Percentiles rank a stretch among this genome's conserved stretches.
Evolutionary conservation across 2,888 invertebrate genomes (phyloP).

Genomic region (Junonia oenone): DNA sequence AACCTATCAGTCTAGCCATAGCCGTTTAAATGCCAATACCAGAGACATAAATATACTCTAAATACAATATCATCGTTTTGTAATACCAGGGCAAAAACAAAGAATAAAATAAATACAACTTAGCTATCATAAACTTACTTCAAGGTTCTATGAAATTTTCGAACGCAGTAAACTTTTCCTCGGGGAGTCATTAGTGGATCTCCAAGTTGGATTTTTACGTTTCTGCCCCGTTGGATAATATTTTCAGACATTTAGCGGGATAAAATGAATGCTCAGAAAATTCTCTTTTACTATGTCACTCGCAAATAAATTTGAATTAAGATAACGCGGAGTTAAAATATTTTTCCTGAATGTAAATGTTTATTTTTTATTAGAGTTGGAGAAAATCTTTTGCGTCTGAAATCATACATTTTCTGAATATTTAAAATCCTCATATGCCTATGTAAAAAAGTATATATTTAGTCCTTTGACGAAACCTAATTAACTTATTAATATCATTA

Average conservation of each 20-base stretch:
- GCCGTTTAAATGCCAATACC: no score
- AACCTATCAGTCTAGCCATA: no score
- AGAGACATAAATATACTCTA: no score
- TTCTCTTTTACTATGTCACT: neutral
- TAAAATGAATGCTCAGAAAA: neutral
- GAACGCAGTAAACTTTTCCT: slow-evolving; percentile 17
- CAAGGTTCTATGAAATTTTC: slow-evolving; percentile 20
- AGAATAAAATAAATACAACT: neutral
- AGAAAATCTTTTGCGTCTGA: no score
- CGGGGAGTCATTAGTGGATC: slow-evolving; percentile 16
- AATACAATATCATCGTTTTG: no score
- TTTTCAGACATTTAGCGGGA: neutral
- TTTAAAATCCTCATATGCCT: no score
- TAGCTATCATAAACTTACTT: neutral
- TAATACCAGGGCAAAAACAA: neutral
- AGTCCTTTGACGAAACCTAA: no score
- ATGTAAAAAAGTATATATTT: no score
- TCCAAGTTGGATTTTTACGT: slow-evolving; percentile 6
- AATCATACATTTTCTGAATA: no score
- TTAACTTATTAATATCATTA: no score
- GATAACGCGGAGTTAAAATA: neutral
- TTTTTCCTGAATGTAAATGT: neutral
- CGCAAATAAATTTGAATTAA: neutral
- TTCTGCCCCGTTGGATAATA: neutral
- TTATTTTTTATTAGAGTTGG: no score